A percentile compares a stretch with the other conserved stretches of the same genome.
These are phyloP conservation scores for Lacerta viridis DNA, from an alignment of 2,797 vertebrate genomes.

Conservation along the genomic window DNA sequence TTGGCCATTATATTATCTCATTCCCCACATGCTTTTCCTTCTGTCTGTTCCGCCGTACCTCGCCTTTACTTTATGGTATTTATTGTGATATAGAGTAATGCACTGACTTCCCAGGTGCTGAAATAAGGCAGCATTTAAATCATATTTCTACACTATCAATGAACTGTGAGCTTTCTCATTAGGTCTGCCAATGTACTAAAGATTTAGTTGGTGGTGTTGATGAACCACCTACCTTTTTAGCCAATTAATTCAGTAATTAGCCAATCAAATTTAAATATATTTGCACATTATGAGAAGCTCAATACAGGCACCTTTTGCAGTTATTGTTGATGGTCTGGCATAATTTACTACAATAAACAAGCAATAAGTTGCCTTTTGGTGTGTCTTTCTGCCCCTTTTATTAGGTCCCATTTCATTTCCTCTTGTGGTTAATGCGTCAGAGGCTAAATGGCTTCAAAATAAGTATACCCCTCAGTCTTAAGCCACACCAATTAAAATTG, in stretches of 20 bases:
- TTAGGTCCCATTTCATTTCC: slow-evolving; percentile 9
- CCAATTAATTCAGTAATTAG: neutral
- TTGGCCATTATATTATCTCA: slow-evolving; percentile 7
- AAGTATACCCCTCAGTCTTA: neutral
- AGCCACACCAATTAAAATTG: neutral
- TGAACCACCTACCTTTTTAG: neutral
- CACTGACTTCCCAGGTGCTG: neutral
- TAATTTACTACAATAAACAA: neutral
- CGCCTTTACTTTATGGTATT: neutral
- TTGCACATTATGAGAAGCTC: neutral
- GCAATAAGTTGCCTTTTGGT: neutral
- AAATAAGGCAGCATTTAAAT: neutral
- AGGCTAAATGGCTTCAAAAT: neutral
- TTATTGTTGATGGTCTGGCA: neutral
- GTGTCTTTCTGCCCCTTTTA: neutral
- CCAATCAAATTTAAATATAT: neutral
- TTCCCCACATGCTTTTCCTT: neutral
- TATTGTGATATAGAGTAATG: neutral
- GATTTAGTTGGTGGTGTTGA: neutral
- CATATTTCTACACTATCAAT: slow-evolving; percentile 10
- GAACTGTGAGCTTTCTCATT: neutral
- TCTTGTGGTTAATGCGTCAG: neutral
- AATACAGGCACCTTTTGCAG: neutral
- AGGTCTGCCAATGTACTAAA: neutral
- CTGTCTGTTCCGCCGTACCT: neutral